Evolutionary conservation across 1,140 invertebrate species (phyloP), one percentile per base, ranked within the genome.

Genomic region (Heliothis subflexa): DNA sequence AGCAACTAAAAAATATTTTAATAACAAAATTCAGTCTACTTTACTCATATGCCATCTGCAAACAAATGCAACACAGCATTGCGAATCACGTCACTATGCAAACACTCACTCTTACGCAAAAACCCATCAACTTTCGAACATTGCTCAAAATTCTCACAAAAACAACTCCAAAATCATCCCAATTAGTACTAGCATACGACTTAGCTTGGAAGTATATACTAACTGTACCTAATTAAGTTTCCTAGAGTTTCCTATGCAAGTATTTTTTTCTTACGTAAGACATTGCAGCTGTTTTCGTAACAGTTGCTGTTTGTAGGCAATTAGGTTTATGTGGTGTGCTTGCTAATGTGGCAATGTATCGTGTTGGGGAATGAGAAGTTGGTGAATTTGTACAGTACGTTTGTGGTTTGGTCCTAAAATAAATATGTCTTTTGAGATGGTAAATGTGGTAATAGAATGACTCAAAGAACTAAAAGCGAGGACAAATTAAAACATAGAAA

Each of bases 311-410:
- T 70, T 50, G 66, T n/a, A 70, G 33, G 47, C 21, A 70, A 70
- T 70, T 70, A 70, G 66, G 66, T 70, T 25, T 21, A n/a, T 70
- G 47, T 28, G 16, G 66, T 52, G 13, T 49, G 59, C 18, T 13
- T 62, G 10, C 61, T 45, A 70, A 70, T 70, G 66, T 70, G 21
- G 21, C 14, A 70, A 70, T 70, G 47, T 2, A 28, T 50, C 66
- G 18, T 52, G 18, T 25, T 68, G 18, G 25, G 21, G 33, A 40
- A 40, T 21, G 10, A 52, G 21, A 18, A 21, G 14, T 28, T 70
- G 28, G 18, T 14, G 13, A 52, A 50, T 70, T 70, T 4, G 47
- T 28, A 28, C 12, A 3, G 9, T 70, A 66, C 47, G 62, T 9
- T 47, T 18, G 7, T 40, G 5, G 33, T 40, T 40, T 40, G 4